phyloP scores from a whole-genome alignment of 2,797 vertebrate genomes.

The Labroides dimidiatus region DNA sequence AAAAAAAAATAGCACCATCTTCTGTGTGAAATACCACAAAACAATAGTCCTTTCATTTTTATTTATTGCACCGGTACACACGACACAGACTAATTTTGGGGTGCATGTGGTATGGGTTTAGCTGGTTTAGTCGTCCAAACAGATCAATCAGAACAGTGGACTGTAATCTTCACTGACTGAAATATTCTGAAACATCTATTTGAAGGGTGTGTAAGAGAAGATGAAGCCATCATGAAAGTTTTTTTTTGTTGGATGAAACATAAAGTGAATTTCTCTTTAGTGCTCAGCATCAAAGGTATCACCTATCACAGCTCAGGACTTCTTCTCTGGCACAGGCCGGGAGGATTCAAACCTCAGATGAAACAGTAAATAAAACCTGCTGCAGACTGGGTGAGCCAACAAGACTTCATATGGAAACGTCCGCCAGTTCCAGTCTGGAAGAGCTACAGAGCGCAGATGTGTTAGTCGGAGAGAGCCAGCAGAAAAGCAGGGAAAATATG shows the following conservation, averaged over 20 bases:
- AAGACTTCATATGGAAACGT: slow-evolving; percentile 6
- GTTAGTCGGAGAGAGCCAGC: not conserved
- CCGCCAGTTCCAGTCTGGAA: slow-evolving; percentile 11
- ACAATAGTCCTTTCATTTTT: too few relatives aligned
- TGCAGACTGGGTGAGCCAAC: slow-evolving; percentile 23
- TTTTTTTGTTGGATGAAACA: slow-evolving; percentile 16
- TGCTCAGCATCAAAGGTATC: slow-evolving; percentile 3
- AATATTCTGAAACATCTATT: not conserved
- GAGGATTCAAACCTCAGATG: not conserved
- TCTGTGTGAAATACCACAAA: too few relatives aligned
- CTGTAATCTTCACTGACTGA: not conserved
- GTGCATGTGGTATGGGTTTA: too few relatives aligned
- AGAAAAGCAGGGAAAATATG: not conserved
- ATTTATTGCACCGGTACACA: too few relatives aligned
- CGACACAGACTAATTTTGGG: too few relatives aligned
- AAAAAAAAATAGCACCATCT: too few relatives aligned
- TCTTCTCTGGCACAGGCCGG: not conserved
- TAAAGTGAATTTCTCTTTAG: slow-evolving; percentile 3
- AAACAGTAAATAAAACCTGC: slow-evolving; percentile 9
- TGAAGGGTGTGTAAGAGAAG: not conserved
- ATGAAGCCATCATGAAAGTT: not conserved
- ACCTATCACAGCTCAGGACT: not conserved
- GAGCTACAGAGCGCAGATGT: slow-evolving; percentile 5
- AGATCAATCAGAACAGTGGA: too few relatives aligned
- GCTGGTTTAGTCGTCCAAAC: too few relatives aligned